Conservation (phyloP, 2,888 invertebrate species). For the Rhingia campestris region DNA sequence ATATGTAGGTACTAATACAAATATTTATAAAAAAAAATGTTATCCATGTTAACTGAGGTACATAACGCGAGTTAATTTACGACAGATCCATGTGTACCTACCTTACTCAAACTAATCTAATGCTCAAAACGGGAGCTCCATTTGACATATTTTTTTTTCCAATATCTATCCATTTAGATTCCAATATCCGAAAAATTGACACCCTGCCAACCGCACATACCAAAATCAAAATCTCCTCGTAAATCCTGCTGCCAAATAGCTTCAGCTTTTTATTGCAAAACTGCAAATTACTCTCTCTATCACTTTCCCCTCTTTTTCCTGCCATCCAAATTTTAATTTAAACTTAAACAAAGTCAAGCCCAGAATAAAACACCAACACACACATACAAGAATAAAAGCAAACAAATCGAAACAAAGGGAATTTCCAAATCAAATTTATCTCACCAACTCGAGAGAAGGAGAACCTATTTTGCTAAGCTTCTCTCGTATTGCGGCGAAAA, state of each 20-base stretch:
- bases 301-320: background rate
- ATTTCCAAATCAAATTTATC: slow-evolving; percentile 43
- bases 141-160: background rate
- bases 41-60: too few species aligned
- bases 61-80: too few species aligned
- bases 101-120: too few species aligned
- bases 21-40: too few species aligned
- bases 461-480: slow-evolving; percentile 38
- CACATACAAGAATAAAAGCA: slow-evolving; percentile 1
- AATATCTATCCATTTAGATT: background rate
- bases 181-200: slow-evolving; percentile 12
- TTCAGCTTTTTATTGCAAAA: slow-evolving; percentile 42
- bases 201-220: background rate
- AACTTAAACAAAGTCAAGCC: slow-evolving; percentile 50
- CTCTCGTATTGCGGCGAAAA: slow-evolving; percentile 13
- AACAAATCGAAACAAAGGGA: slow-evolving; percentile 4
- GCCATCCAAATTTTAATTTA: slow-evolving; percentile 57
- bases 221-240: slow-evolving; percentile 5
- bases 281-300: slow-evolving; percentile 43
- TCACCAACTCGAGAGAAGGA: slow-evolving; percentile 7
- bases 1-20: too few species aligned
- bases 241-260: slow-evolving; percentile 14
- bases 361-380: background rate
- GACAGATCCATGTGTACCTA: too few species aligned
- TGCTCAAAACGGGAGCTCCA: background rate